Conservation (phyloP, 2,888 invertebrate genomes). For the Germaria angustata region DNA sequence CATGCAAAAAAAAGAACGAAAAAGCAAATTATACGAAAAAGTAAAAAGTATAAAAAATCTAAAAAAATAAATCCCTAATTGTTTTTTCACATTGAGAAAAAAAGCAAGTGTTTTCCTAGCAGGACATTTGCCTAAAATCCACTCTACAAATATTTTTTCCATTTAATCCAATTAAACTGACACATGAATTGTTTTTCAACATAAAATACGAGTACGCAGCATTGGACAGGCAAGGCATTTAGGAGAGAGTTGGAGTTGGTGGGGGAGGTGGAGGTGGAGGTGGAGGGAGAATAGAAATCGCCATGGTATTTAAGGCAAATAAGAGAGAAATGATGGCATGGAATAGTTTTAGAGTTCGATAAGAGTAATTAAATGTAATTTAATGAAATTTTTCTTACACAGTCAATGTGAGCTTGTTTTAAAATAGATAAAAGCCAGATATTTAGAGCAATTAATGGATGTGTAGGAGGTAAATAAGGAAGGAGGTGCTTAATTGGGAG, state of each 20-base stretch:
- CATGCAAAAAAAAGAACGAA: conserved; percentile 3
- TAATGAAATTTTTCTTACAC: conserved; percentile 42
- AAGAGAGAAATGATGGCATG: neutral
- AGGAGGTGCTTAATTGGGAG: neutral
- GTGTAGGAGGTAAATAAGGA: neutral
- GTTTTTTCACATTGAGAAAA: neutral
- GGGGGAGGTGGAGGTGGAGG: neutral
- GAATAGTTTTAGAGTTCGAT: neutral
- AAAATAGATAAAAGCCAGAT: conserved; percentile 35
- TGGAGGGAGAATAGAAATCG: neutral
- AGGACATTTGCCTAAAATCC: conserved; percentile 37
- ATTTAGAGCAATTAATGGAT: conserved; percentile 9
- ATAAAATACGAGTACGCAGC: neutral
- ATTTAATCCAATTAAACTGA: conserved; percentile 64
- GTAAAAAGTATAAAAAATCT: neutral
- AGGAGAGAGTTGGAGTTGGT: neutral
- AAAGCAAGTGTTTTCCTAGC: neutral
- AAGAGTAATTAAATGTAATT: conserved; percentile 52
- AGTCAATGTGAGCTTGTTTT: conserved; percentile 3
- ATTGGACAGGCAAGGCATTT: neutral
- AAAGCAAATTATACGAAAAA: neutral
- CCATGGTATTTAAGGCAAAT: neutral
- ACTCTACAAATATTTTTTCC: neutral
- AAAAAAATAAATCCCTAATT: conserved; percentile 2
- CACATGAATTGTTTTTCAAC: conserved; percentile 50